Evolutionary conservation across 2,888 invertebrate species (phyloP).

Genomic region (Beris morrisii): DNA sequence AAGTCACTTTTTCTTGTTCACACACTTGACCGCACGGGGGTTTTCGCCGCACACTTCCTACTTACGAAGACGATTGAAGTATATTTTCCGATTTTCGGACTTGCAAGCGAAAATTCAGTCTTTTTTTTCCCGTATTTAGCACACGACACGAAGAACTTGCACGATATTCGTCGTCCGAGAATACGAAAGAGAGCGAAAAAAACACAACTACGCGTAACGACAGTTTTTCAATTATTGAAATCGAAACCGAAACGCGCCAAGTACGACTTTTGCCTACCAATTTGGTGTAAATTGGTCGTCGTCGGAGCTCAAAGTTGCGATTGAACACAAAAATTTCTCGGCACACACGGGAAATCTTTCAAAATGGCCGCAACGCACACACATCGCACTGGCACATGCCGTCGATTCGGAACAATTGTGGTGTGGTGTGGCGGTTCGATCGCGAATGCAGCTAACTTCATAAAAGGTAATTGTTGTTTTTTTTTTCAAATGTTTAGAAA

Average conservation of each 20-base stretch:
- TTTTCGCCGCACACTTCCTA: too few species aligned
- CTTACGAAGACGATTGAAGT: too few species aligned
- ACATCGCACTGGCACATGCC: slow-evolving; percentile 67
- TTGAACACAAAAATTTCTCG: slow-evolving; percentile 59
- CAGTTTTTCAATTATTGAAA: slow-evolving; percentile 6
- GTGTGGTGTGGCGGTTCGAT: slow-evolving; percentile 6
- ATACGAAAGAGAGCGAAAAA: slow-evolving; percentile 8
- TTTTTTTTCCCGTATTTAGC: too few species aligned
- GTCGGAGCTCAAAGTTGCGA: slow-evolving; percentile 40
- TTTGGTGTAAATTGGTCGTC: slow-evolving; percentile 39
- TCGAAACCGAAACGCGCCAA: slow-evolving; percentile 23
- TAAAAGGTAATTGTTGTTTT: too few species aligned
- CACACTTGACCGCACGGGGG: too few species aligned
- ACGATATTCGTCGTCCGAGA: too few species aligned
- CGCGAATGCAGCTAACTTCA: slow-evolving; percentile 7
- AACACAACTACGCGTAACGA: slow-evolving; percentile 15
- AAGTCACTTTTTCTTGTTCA: too few species aligned
- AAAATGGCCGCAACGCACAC: slow-evolving; percentile 66
- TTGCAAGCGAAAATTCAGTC: too few species aligned
- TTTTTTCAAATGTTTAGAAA: too few species aligned
- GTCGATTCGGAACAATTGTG: slow-evolving; percentile 50
- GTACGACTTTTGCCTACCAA: slow-evolving; percentile 20
- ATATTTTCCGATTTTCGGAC: too few species aligned
- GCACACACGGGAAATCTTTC: slow-evolving; percentile 64
- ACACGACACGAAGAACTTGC: too few species aligned